phyloP scores from a whole-genome alignment of 2,888 invertebrate species.

The Metalampra italica region DNA sequence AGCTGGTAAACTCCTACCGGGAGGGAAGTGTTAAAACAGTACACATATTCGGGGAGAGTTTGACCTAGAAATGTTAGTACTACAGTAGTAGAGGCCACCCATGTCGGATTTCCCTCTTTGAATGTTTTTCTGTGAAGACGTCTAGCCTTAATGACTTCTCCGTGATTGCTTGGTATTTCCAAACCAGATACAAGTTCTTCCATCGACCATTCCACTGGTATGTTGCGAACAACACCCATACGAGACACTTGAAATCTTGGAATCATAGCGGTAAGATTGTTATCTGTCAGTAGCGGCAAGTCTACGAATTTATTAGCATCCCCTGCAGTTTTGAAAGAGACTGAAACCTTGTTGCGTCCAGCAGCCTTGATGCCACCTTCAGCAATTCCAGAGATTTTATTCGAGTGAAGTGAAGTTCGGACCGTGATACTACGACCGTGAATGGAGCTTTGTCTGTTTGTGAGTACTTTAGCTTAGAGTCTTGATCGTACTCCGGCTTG shows the following conservation, averaged over 20 bases:
- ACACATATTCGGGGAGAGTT: too few species aligned
- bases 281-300: background rate
- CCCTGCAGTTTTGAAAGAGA: background rate
- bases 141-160: background rate
- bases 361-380: background rate
- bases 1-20: too few species aligned
- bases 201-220: background rate
- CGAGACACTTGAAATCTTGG: background rate
- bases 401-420: too few species aligned
- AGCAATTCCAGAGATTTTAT: too few species aligned
- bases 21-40: too few species aligned
- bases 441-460: too few species aligned
- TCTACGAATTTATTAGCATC: background rate
- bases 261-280: background rate
- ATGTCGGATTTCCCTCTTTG: background rate
- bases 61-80: too few species aligned
- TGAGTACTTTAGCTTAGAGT: too few species aligned
- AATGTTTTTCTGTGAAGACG: background rate
- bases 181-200: background rate
- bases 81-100: too few species aligned
- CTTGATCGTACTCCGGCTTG: too few species aligned
- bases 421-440: too few species aligned
- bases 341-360: background rate
- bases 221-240: background rate
- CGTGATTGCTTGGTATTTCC: background rate